phyloP scores from a whole-genome alignment of 2,888 invertebrate genomes.

The Branchipolynoe longqiensis region DNA sequence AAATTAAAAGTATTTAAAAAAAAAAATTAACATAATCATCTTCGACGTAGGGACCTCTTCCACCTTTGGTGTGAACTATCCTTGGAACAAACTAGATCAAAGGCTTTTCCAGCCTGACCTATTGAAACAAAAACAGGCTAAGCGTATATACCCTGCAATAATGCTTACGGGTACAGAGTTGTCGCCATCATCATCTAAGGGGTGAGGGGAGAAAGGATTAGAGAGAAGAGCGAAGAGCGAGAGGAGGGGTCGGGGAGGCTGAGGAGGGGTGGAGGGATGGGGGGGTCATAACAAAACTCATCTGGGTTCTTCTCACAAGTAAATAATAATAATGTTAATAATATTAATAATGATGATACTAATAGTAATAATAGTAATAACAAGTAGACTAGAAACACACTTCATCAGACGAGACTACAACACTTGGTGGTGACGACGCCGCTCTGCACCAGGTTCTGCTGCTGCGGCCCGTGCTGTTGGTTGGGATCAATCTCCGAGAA shows the following conservation, averaged over 20 bases:
- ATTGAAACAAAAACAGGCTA: no score
- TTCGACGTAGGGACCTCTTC: no score
- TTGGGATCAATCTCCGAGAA: constrained; percentile 34
- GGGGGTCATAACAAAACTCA: no score
- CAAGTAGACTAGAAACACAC: constrained; percentile 26
- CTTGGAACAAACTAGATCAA: no score
- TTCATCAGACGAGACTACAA: constrained; percentile 58
- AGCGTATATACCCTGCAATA: no score
- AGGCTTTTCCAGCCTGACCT: no score
- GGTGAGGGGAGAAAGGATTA: not conserved
- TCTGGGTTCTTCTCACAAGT: not conserved
- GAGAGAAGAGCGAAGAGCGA: not conserved
- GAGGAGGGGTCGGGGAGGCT: not conserved
- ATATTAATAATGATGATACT: not conserved
- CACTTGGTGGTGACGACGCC: constrained; percentile 58
- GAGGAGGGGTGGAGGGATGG: no score
- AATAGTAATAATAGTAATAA: constrained; percentile 7
- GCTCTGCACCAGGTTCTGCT: constrained; percentile 8
- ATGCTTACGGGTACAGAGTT: no score
- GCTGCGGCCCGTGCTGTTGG: not conserved
- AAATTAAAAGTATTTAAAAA: no score
- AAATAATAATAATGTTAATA: not conserved
- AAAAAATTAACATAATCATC: no score
- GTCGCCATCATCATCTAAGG: no score
- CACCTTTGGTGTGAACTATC: no score